Base-by-base conservation (phyloP, 2,888 invertebrate species). In the Mylabris sibirica region DNA sequence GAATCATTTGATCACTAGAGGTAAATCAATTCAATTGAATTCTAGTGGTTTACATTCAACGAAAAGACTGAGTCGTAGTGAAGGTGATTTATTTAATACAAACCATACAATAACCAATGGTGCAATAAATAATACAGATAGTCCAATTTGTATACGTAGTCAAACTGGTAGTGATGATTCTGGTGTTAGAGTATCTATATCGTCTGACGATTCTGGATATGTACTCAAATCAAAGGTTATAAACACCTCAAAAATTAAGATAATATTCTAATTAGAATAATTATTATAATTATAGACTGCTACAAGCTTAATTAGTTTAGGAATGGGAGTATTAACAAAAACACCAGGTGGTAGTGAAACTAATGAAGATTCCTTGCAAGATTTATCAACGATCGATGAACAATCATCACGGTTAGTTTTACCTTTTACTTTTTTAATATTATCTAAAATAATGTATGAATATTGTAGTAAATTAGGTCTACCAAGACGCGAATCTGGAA, bases 401-500 rank as follows among this genome's bases (percentile, higher is more conserved):
- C 62, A 75, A 60, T n/a, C 60, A 41, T 22, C 59, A 57, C 24
- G 59, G 67, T 73, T 69, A 24, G 38, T 59, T 64, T 60, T 4
- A 44, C 30, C 12, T 38, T 38, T 2, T 3, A 12, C 12, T 38
- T 12, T 12, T 0, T 38, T 1, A 38, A 12, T 14, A 12, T 14
- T 12, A 2, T 9, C 8, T 2, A 1, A 34, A 34, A 34, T 6
- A 35, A 35, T 38, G 0, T 14, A 12, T 12, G 3, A 38, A 12
- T 3, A 24, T 68, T 69, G 63, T 66, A 72, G 77, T 9, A 74
- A 66, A 30, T 6, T 8, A 63, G 53, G 70, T 65, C 65, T 80
- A n/a, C 80, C 84, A 0, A 87, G 89, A 1, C 87, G 89, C 5
- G 84, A 85, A 70, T 91, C 91, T 0, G 86, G 89, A 30, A 84